Evolutionary conservation across 2,113 vertebrate species (phyloP).

Genomic region (Taurulus bubalis): DNA sequence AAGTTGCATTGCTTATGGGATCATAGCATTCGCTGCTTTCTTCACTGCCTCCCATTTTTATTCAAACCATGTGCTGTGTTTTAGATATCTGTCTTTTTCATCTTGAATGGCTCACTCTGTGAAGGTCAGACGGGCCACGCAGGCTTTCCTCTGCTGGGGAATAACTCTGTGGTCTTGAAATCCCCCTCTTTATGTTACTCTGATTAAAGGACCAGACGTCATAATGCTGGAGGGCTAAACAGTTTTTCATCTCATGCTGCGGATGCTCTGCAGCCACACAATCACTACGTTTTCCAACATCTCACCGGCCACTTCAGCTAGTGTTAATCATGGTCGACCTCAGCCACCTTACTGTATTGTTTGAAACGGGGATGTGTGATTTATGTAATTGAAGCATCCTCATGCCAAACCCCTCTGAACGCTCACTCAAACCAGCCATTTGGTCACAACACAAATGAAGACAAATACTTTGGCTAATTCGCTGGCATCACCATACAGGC

Average conservation of each 20-base stretch:
- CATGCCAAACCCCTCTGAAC: slow-evolving; percentile 33
- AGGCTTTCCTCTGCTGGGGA: slow-evolving; percentile 33
- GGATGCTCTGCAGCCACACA: slow-evolving; percentile 28
- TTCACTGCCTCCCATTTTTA: slow-evolving; percentile 20
- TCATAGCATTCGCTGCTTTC: slow-evolving; percentile 24
- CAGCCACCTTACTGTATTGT: slow-evolving; percentile 30
- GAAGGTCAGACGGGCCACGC: slow-evolving; percentile 35
- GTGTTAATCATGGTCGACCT: slow-evolving; percentile 56
- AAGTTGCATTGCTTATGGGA: slow-evolving; percentile 34
- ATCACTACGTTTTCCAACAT: slow-evolving; percentile 31
- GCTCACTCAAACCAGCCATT: slow-evolving; percentile 56
- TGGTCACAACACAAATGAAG: slow-evolving; percentile 66
- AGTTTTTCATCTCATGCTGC: slow-evolving; percentile 5
- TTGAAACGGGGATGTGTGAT: slow-evolving; percentile 53
- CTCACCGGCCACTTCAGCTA: slow-evolving; percentile 18
- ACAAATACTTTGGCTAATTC: slow-evolving; percentile 63
- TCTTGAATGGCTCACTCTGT: slow-evolving; percentile 14
- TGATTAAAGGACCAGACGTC: slow-evolving; percentile 39
- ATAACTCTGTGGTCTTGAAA: slow-evolving; percentile 30
- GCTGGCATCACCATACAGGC: slow-evolving; percentile 49
- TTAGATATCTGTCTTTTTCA: slow-evolving; percentile 50
- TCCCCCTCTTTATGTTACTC: slow-evolving; percentile 12
- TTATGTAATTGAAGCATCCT: slow-evolving; percentile 54
- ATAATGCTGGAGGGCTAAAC: slow-evolving; percentile 15
- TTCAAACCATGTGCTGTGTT: slow-evolving; percentile 45